Percentiles rank a stretch among this genome's conserved stretches.
phyloP scores from a whole-genome alignment of 2,113 vertebrate species.

The Oryctolagus cuniculus region mOryCun1.1 NC_091442.1:89598501-89599000 shows the following conservation, averaged over 20 bases:
- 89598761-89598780: neutral
- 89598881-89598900: neutral
- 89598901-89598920: neutral
- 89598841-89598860: neutral
- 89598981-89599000: neutral
- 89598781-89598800: neutral
- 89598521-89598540: neutral
- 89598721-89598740: too few relatives aligned
- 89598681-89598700: too few relatives aligned
- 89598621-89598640: too few relatives aligned
- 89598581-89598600: too few relatives aligned
- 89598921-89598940: neutral
- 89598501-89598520: neutral
- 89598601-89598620: too few relatives aligned
- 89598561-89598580: too few relatives aligned
- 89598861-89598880: neutral
- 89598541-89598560: too few relatives aligned
- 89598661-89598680: too few relatives aligned
- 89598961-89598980: neutral
- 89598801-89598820: neutral
- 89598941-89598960: accelerated
- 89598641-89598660: too few relatives aligned
- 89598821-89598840: neutral
- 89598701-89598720: too few relatives aligned
- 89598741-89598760: neutral